Percentiles rank a stretch among this genome's conserved stretches.
These are phyloP conservation scores for Battus philenor DNA, from an alignment of 1,140 invertebrate species.

Conservation along the genomic window DNA sequence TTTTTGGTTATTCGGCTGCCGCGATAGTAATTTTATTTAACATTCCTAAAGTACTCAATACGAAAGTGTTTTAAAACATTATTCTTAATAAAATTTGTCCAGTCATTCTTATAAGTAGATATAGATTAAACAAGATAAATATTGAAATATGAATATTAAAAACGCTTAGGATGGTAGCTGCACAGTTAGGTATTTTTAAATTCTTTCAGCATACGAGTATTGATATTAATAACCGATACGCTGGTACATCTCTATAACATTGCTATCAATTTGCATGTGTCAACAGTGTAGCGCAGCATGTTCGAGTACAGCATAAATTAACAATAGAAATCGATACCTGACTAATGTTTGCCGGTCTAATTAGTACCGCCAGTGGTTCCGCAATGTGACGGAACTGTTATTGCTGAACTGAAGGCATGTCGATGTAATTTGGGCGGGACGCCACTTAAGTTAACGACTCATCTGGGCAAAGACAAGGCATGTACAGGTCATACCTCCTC, in stretches of 20 bases:
- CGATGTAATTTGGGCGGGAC: constrained; percentile 17
- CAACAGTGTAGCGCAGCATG: constrained; percentile 17
- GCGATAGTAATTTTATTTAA: constrained; percentile 1
- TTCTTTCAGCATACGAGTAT: background rate
- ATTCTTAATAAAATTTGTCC: too few relatives aligned
- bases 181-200: too few relatives aligned
- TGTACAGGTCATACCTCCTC: too few relatives aligned
- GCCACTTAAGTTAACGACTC: constrained; percentile 1
- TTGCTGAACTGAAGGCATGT: constrained; percentile 18
- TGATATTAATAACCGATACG: background rate
- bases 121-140: too few relatives aligned
- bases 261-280: constrained; percentile 25
- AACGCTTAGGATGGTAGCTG: too few relatives aligned
- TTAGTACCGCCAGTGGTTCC: constrained; percentile 8
- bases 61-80: too few relatives aligned
- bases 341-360: constrained; percentile 16
- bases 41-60: too few relatives aligned
- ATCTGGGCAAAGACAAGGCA: too few relatives aligned
- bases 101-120: too few relatives aligned
- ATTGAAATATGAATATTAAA: too few relatives aligned
- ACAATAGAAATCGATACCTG: constrained; percentile 17
- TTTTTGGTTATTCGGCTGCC: background rate
- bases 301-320: constrained; percentile 23
- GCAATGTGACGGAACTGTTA: constrained; percentile 22
- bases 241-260: constrained; percentile 9